phyloP scores from a whole-genome alignment of 1,140 invertebrate genomes.

The Habropoda laboriosa region DNA sequence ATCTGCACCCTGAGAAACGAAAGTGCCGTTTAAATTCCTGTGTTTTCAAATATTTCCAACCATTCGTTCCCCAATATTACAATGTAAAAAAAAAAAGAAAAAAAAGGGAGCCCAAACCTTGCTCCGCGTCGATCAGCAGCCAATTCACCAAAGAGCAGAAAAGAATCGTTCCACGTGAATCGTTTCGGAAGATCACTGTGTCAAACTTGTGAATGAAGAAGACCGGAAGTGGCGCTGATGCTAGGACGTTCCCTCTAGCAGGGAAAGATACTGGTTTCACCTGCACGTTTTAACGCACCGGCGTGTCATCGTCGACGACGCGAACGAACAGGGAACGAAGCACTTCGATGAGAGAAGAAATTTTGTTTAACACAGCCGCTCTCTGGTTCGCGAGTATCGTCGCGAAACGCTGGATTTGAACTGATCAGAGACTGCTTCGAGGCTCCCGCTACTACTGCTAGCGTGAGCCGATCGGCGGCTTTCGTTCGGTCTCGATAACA shows the following conservation, averaged over 20 bases:
- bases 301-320: conserved; percentile 55
- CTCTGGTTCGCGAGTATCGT: conserved; percentile 22
- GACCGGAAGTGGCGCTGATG: not conserved
- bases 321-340: conserved; percentile 20
- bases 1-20: no score
- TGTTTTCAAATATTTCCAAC: no score
- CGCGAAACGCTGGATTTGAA: conserved; percentile 59
- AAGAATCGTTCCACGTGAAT: not conserved
- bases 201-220: not conserved
- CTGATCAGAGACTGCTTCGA: conserved; percentile 54
- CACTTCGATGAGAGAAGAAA: conserved; percentile 5
- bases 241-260: not conserved
- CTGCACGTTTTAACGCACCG: conserved; percentile 43
- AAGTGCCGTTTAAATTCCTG: no score
- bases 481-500: not conserved
- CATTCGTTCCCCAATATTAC: no score
- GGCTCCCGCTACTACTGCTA: conserved; percentile 22
- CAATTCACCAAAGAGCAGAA: no score
- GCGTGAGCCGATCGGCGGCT: conserved; percentile 4
- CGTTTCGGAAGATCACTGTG: not conserved
- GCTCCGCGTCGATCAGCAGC: not conserved
- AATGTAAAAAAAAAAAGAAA: not conserved
- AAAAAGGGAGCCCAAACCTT: conserved; percentile 4
- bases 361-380: not conserved
- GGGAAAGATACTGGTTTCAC: conserved; percentile 35